Evolutionary conservation across 1,140 invertebrate species (phyloP), one percentile per base, ranked within the genome.

Genomic region (Apis dorsata): DNA sequence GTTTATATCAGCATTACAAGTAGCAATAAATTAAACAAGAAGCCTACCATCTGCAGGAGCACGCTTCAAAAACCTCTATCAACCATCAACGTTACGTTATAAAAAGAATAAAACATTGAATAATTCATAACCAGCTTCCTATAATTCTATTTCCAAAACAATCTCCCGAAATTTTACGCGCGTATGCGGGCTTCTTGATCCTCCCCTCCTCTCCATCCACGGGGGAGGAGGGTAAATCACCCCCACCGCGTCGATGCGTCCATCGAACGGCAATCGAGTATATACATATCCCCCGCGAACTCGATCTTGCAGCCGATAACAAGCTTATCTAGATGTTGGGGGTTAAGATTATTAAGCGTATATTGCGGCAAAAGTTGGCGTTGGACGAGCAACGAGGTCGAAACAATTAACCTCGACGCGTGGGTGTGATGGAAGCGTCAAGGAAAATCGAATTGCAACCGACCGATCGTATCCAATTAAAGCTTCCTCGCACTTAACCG

Each of bases 231-330:
- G 34, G 34, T 44, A 59, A 60, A 44, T 83, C 70, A 73, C 49
- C 76, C 76, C 69, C 70, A 66, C 72, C 49, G 62, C 53, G 57
- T 1, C 81, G 81, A 68, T 81, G 86, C 80, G 59, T 74, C 85
- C 88, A 90, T 92, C 88, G 87, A 88, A 77, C 81, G 79, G 85
- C 90, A 90, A 92, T 92, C 88, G 87, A 90, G 86, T 87, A 81
- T 87, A 81, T 28, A 28, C 28, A 34, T 74, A 88, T 68, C 76
- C 57, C 24, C 44, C 72, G 66, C 51, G 76, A 84, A 88, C 83
- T 85, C 81, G 83, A 91, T 92, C 83, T 44, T 44, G 81, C 87
- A 55, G 60, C 53, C 63, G 87, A 92, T 91, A 92, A 91, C 87
- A 68, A 82, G 81, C 87, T 92, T 92, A 91, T 90, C 88, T 90